Conservation (phyloP, 2,113 vertebrate species). For the Marcusenius ussheri region DNA sequence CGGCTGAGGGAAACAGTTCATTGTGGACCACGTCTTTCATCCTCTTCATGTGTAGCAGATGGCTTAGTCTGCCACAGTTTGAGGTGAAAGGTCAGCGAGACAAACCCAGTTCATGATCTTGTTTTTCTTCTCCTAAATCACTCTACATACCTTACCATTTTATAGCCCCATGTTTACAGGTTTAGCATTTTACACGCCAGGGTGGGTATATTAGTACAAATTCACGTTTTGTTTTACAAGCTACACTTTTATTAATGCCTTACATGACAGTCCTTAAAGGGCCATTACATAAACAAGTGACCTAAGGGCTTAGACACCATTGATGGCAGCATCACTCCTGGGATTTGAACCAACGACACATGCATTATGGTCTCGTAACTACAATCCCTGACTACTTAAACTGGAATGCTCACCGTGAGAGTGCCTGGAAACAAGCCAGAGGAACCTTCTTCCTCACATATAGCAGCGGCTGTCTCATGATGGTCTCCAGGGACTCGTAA, state of each 20-base stretch:
- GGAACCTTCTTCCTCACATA: conserved; percentile 58
- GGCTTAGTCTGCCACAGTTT: conserved; percentile 53
- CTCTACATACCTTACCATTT: not conserved
- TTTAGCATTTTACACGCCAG: not conserved
- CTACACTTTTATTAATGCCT: not conserved
- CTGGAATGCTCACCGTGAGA: conserved; percentile 57
- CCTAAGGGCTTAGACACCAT: not conserved
- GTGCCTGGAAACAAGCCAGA: conserved; percentile 57
- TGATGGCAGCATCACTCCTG: no score
- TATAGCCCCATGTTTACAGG: not conserved
- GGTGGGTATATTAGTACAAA: not conserved
- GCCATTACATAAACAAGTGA: not conserved
- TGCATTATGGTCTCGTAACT: not conserved
- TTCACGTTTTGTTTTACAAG: not conserved
- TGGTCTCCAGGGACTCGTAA: conserved; percentile 45
- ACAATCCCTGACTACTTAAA: not conserved
- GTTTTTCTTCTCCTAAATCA: not conserved
- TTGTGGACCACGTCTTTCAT: conserved; percentile 54
- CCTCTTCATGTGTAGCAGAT: conserved; percentile 49
- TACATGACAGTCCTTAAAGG: not conserved
- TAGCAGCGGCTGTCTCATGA: conserved; percentile 51
- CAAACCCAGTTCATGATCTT: not conserved
- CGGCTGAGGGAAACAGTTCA: conserved; percentile 66
- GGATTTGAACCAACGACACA: not conserved
- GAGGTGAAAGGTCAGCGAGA: not conserved